phyloP scores from a whole-genome alignment of 2,888 invertebrate genomes.

The Caradrina clavipalpis region DNA sequence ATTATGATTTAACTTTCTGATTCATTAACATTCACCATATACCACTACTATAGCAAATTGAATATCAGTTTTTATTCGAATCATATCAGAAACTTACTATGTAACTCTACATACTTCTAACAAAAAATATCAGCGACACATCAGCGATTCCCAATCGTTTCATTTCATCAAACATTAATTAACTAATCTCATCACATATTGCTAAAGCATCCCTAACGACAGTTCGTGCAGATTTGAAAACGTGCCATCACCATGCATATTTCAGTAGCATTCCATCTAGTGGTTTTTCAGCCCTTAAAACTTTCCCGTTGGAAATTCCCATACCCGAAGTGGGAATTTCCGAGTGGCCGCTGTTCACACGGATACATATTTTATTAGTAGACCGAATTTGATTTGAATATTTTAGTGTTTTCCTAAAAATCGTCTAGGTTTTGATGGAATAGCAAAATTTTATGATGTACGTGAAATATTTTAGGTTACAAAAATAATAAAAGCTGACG shows the following conservation, averaged over 20 bases:
- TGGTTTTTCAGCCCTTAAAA: constrained; percentile 55
- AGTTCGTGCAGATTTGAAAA: constrained; percentile 43
- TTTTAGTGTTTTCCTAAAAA: constrained; percentile 30
- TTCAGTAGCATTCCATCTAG: constrained; percentile 50
- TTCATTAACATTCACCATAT: too few relatives aligned
- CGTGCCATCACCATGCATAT: constrained; percentile 40
- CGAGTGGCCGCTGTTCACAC: constrained; percentile 45
- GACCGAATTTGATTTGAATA: constrained; percentile 45
- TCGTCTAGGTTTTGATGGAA: neutral
- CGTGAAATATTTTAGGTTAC: neutral
- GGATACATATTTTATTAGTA: constrained; percentile 58
- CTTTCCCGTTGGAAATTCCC: constrained; percentile 53
- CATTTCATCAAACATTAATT: constrained; percentile 28
- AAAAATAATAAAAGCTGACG: too few relatives aligned
- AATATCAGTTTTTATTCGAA: neutral
- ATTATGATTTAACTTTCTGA: too few relatives aligned
- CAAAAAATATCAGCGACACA: neutral
- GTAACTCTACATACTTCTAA: too few relatives aligned
- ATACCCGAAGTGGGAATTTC: constrained; percentile 41
- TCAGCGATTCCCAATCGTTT: neutral
- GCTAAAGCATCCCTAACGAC: constrained; percentile 30
- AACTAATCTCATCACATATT: constrained; percentile 6
- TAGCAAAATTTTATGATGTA: neutral
- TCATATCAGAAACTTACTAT: too few relatives aligned
- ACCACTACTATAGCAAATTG: neutral